Evolutionary conservation across 2,888 invertebrate species (phyloP), one percentile per base, ranked within the genome.

Genomic region (Stegophylla sp.): DNA sequence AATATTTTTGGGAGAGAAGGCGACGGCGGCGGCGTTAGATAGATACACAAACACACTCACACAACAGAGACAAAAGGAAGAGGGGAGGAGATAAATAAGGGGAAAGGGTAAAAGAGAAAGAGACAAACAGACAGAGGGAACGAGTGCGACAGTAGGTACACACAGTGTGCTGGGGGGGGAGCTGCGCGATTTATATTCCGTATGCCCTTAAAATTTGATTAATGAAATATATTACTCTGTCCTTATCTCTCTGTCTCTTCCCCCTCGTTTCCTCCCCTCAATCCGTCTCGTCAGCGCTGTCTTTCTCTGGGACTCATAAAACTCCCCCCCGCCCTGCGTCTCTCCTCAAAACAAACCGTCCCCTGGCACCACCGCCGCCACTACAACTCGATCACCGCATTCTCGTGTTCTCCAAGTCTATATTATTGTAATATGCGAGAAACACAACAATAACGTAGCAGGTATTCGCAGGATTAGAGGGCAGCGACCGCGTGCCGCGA

Each of bases 171-270:
- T 41, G 28, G 20, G 41, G 17, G 13, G n/a, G 23, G 23, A 20
- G 41, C 20, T 41, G 12, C 41, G n/a, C 61, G 61, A 79, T 79
- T 79, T 79, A 79, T 71, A 69, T 61, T 61, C 45, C 4, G 17
- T 26, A 26, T 43, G 64, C 61, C 61, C 71, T 79, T 79, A 79
- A 79, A 71, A 79, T 79, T 79, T 79, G 79, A 79, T 79, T 79
- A 79, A 79, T 79, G 79, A 71, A 79, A 61, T 63, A 48, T 79
- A 79, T 61, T 71, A 71, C 77, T 45, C 45, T 23, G 43, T 69
- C 48, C 23, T n/a, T 45, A 23, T 28, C n/a, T 28, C 67, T 9
- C 67, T 26, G 17, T 20, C 9, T 23, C 26, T 45, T 28, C 34
- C 3, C 12, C n/a, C 26, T 15, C 26, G 9, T 17, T 9, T 56